These are phyloP conservation scores for Erannis defoliaria DNA, from an alignment of 2,888 invertebrate species.

Conservation along the genomic window DNA sequence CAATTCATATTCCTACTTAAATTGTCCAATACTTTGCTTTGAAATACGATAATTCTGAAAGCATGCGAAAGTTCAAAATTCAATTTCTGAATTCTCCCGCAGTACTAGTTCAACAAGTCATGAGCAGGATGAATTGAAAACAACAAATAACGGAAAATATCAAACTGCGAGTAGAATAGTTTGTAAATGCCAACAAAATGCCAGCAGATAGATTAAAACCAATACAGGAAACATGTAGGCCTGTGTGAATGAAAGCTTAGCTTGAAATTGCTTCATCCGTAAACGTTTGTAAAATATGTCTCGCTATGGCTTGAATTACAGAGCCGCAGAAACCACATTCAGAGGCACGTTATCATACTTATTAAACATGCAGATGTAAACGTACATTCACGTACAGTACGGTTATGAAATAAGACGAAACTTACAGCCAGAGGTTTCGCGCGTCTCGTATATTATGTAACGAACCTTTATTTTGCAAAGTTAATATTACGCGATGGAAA, in stretches of 20 bases:
- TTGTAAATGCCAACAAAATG: conserved; percentile 32
- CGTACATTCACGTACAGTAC: conserved; percentile 2
- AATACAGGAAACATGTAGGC: conserved; percentile 6
- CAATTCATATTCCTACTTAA: not conserved
- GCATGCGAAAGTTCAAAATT: not conserved
- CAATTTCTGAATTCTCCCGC: conserved; percentile 9
- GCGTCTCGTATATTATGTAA: conserved; percentile 20
- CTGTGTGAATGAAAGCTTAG: conserved; percentile 19
- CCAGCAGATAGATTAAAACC: conserved; percentile 14
- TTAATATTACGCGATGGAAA: conserved; percentile 25
- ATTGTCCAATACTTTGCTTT: not conserved
- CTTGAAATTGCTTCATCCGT: conserved; percentile 10
- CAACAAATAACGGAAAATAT: conserved; percentile 20
- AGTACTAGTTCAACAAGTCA: conserved; percentile 24
- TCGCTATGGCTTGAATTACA: conserved; percentile 22
- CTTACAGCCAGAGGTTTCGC: conserved; percentile 11
- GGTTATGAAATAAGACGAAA: conserved; percentile 18
- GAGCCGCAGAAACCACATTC: conserved; percentile 28
- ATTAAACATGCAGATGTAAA: not conserved
- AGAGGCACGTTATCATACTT: conserved; percentile 5
- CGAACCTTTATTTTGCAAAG: conserved; percentile 23
- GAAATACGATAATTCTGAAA: not conserved
- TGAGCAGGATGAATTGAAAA: conserved; percentile 27
- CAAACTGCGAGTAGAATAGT: conserved; percentile 23
- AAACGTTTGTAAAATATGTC: conserved; percentile 19